Base-by-base conservation (phyloP, 2,888 invertebrate species). In the Cephus sareptanus region DNA sequence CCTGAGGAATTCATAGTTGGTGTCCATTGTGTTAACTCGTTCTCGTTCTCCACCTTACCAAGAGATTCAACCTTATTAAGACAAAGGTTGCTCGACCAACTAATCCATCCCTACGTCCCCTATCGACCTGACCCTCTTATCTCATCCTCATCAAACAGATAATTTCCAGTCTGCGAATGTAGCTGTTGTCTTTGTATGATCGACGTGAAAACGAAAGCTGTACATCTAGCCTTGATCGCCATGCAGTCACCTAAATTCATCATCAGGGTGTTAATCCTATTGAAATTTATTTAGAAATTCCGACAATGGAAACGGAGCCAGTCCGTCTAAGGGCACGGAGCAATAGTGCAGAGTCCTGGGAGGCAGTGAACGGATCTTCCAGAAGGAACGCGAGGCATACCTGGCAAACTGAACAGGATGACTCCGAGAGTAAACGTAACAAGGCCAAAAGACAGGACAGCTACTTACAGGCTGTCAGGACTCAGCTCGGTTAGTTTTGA, bases 281-380 rank as follows among this genome's bases (percentile, higher is more conserved):
- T 56, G 56, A 56, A 23, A 23, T 56, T 56, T 15, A 56, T 56
- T 56, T 79, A 89, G 90, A 90, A 77, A 82, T 85, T 76, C 85
- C 87, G 74, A 81, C 81, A n/a, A 81, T 86, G 81, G 91, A 91
- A 77, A 85, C 86, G 76, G 92, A 92, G 85, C 87, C 92, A 77
- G 90, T 90, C 68, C 90, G 90, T 77, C 86, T 92, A 80, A 91
- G 93, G 84, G 92, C 92, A 81, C 92, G 94, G 81, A 93, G 93
- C 81, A 94, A 93, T 89, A 94, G 94, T 77, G 93, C 92, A 69
- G 93, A 93, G 88, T 93, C 93, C 78, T 93, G 93, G 93, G 90
- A 91, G 74, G 88, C 91, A 69, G 85, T 87, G 71, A 89, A 86
- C 75, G 88, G 87, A 71, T 84, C 86, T 31, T 84, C 84, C 73